Base-by-base conservation (phyloP, 2,797 vertebrate genomes). In the Phoebastria nigripes region DNA sequence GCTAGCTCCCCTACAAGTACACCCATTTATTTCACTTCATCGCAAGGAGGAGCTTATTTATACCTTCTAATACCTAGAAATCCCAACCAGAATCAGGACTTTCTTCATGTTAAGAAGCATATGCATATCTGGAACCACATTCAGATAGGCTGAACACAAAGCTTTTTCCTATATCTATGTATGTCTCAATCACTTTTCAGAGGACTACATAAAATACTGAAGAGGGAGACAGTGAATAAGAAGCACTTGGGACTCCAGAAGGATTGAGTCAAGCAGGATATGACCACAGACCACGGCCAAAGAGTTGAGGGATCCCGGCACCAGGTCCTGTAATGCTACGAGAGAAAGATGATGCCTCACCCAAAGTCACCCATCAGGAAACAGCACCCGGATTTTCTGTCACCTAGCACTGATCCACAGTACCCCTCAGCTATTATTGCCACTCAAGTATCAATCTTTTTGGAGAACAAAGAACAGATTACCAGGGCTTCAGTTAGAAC, bases 11-110 rank as follows among this genome's bases (percentile, higher is more conserved):
- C 18, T 90, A 52, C 66, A 93, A 92, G 25, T 77, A 58, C 28
- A 76, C 28, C 39, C 31, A 88, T 94, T 93, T 93, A 91, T 95
- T 95, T 96, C 13, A 79, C 54, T 78, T 90, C 11, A 82, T 70
- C 89, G 69, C 63, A 61, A 83, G 15, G 15, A 82, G 14, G 2
- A 93, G 18, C 41, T 73, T 87, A 76, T 76, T 91, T 91, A 35
- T 84, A 55, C 44, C 46, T 82, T 79, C 22, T 72, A 91, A 91
- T 65, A 70, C 22, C n/a, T 46, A 76, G 70, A 61, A 92, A 82
- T 67, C 46, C 44, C 73, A 86, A 44, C 6, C 7, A 72, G 31
- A 84, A 76, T 62, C 66, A 25, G 35, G 78, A 49, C 14, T 83
- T 87, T 52, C 37, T 65, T 69, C 18, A 12, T 16, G 8, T 47